A percentile compares a stretch with the other conserved stretches of the same genome.
phyloP scores from a whole-genome alignment of 2,113 vertebrate genomes.

The Ardeotis arabs region DNA sequence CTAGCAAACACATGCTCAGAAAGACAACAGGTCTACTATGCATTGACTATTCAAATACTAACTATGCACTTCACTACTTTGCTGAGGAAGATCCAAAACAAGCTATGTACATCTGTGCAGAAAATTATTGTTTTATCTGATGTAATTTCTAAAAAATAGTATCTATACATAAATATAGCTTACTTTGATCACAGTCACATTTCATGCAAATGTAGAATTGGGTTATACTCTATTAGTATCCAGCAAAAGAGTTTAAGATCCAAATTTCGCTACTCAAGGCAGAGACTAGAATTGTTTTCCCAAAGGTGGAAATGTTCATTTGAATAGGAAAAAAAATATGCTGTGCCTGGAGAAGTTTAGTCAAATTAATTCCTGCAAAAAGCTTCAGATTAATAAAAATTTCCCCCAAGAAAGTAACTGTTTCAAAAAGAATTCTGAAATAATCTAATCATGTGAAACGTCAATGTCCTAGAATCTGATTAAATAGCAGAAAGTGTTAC shows the following conservation, averaged over 20 bases:
- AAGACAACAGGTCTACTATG: not conserved
- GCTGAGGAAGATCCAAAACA: not conserved
- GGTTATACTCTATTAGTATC: not conserved
- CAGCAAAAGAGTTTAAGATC: not conserved
- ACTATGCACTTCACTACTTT: not conserved
- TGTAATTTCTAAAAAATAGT: not conserved
- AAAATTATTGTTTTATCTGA: not conserved
- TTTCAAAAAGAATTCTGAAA: not conserved
- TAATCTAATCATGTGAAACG: not conserved
- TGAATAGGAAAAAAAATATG: not conserved
- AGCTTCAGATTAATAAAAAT: not conserved
- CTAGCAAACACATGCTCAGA: not conserved
- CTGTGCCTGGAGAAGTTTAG: not conserved
- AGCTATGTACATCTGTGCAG: not conserved
- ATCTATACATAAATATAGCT: not conserved
- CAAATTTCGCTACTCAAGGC: not conserved
- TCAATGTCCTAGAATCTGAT: not conserved
- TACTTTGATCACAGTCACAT: not conserved
- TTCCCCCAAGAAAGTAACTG: not conserved
- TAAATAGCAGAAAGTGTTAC: not conserved
- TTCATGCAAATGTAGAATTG: not conserved
- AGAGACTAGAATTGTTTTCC: not conserved
- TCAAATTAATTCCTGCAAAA: not conserved
- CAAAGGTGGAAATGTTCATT: not conserved
- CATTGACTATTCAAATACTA: not conserved